phyloP scores from a whole-genome alignment of 2,113 vertebrate species.

The Arizona elegans region DNA sequence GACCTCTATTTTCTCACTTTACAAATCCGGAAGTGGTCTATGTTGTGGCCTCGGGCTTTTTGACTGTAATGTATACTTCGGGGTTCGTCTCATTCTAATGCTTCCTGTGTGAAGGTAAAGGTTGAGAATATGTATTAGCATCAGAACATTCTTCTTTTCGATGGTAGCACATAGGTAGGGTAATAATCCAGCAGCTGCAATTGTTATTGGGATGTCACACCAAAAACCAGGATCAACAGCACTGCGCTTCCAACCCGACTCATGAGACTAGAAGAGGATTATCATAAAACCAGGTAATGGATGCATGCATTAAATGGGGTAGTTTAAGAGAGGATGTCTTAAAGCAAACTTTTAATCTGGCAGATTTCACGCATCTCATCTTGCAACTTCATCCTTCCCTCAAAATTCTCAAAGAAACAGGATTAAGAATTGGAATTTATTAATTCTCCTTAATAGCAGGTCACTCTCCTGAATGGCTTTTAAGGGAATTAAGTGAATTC shows the following conservation, averaged over 20 bases:
- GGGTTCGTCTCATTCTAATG: conserved; percentile 58
- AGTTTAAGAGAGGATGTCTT: conserved; percentile 16
- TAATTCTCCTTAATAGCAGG: not conserved
- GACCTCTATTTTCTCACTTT: conserved; percentile 55
- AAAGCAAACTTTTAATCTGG: conserved; percentile 50
- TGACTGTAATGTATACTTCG: conserved; percentile 41
- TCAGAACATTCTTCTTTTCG: accelerated
- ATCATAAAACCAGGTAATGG: conserved; percentile 50
- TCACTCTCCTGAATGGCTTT: not conserved
- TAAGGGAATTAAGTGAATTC: not conserved
- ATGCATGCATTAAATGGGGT: conserved; percentile 1
- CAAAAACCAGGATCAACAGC: not conserved
- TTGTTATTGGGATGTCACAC: not conserved
- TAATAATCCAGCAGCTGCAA: not conserved
- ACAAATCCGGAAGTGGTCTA: conserved; percentile 61
- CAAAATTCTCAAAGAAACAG: not conserved
- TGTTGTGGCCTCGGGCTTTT: conserved; percentile 62
- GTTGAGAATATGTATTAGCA: conserved; percentile 6
- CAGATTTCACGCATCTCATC: not conserved
- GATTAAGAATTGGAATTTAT: not conserved
- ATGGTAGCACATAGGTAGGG: not conserved
- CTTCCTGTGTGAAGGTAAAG: conserved; percentile 64
- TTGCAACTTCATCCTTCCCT: not conserved
- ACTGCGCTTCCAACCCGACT: not conserved
- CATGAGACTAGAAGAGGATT: accelerated